Evolutionary conservation across 1,140 invertebrate genomes (phyloP), one percentile per base, ranked within the genome.

Genomic region (Adelges cooleyi): DNA sequence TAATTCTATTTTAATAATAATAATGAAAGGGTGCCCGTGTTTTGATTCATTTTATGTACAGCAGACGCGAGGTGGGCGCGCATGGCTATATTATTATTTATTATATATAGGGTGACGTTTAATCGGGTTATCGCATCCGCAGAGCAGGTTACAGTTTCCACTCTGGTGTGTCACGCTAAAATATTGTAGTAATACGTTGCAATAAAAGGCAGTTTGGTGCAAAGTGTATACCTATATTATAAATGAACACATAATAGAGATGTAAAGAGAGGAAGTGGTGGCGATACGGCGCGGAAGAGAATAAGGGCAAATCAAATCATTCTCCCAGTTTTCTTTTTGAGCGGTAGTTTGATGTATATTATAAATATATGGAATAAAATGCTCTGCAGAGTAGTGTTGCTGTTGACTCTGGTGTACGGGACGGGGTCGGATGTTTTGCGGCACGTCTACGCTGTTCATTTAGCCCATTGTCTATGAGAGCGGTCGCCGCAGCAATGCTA

Each of bases 1-100:
- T 56, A 56, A 56, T 56, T 56, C 53, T 44, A 56, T 56, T 56
- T 56, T 56, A 42, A 56, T 56, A 56, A 56, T 44, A 42, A 56
- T 56, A 56, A 56, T 44, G 42, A 56, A 42, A 56, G 38, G 38
- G 53, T 25, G 29, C 51, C 20, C 27, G 51, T 53, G 38, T 56
- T 56, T 56, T 42, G 38, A 56, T 56, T 56, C 52, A 36, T 56
- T 56, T 42, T 9, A 42, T 42, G 52, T 15, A n/a, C 3, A 38
- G 29, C 29, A 11, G n/a, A 15, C 40, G 15, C n/a, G 9, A n/a
- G 40, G 11, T 33, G 40, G 40, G n/a, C 15, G n/a, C n/a, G 40
- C 3, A 3, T 1, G 33, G 4, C 25, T 25, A 23, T 25, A 49
- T 46, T 46, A 49, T 22, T 22, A 25, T 49, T 22, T 10, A 23